Conservation (phyloP, 2,113 vertebrate species). For the Sarotherodon lohbergeri region DNA sequence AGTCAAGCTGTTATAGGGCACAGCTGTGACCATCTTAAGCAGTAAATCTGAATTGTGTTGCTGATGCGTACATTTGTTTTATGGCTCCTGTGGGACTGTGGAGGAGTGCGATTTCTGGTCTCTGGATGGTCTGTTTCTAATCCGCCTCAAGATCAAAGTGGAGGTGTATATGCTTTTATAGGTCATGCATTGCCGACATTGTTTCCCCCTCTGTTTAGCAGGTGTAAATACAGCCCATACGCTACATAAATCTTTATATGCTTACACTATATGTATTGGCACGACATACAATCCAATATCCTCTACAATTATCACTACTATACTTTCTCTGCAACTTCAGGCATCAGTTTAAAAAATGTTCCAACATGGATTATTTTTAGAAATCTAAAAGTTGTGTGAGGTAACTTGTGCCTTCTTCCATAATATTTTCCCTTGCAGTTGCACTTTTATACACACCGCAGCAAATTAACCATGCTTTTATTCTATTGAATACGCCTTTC, state of each 20-base stretch:
- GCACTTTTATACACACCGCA: background rate
- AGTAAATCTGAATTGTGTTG: slow-evolving; percentile 34
- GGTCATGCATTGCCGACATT: background rate
- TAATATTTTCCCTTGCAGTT: background rate
- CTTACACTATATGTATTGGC: background rate
- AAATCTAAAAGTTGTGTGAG: background rate
- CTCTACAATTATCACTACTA: background rate
- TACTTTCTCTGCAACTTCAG: background rate
- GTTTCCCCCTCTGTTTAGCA: background rate
- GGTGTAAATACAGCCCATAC: background rate
- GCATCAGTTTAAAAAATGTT: background rate
- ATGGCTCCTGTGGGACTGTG: background rate
- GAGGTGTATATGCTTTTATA: background rate
- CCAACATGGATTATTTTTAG: background rate
- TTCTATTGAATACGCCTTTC: slow-evolving; percentile 45
- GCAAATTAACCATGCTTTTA: slow-evolving; percentile 23
- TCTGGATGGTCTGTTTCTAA: slow-evolving; percentile 17
- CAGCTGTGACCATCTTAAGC: slow-evolving; percentile 24
- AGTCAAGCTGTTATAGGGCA: slow-evolving; percentile 4
- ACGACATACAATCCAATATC: background rate
- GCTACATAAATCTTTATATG: background rate
- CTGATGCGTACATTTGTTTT: slow-evolving; percentile 5
- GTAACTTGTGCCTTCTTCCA: background rate
- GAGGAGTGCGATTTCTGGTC: background rate
- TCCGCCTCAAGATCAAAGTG: background rate